A percentile compares a stretch with the other conserved stretches of the same genome.
Conservation (phyloP, 2,888 invertebrate genomes). For the Ernsta delagoae region DNA sequence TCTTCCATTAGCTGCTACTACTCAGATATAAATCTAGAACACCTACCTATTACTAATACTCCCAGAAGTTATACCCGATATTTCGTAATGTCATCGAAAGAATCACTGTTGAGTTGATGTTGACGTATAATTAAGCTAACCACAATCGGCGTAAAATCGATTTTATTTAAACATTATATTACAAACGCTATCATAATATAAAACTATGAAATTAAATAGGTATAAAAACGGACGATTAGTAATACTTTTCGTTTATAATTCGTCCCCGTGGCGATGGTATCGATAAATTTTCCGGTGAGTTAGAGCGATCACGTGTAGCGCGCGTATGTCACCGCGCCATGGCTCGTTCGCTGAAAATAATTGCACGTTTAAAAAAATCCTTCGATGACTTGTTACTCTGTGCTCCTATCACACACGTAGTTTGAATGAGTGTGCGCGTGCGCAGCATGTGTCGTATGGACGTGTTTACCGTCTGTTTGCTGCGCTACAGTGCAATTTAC, state of each 20-base stretch:
- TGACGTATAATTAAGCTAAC: no score
- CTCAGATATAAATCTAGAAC: no score
- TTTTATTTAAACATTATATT: no score
- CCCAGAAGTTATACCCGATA: no score
- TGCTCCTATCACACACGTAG: neutral
- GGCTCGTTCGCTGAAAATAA: conserved; percentile 29
- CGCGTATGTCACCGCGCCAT: conserved; percentile 21
- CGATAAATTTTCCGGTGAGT: conserved; percentile 19
- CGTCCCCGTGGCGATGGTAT: neutral
- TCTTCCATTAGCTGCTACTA: no score
- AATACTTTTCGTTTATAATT: conserved; percentile 14
- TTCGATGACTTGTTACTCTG: conserved; percentile 6
- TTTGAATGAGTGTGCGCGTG: neutral
- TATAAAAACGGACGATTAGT: neutral
- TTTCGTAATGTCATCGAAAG: no score
- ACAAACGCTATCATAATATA: no score
- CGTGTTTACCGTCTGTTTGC: neutral
- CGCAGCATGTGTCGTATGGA: neutral
- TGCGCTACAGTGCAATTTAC: neutral
- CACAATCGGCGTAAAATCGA: no score
- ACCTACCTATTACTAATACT: no score
- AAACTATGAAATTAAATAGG: no score
- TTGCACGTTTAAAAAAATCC: conserved; percentile 20
- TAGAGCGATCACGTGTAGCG: conserved; percentile 21
- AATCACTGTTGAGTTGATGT: no score